Base-by-base conservation (phyloP, 2,888 invertebrate genomes). In the Folsomia candida region DNA sequence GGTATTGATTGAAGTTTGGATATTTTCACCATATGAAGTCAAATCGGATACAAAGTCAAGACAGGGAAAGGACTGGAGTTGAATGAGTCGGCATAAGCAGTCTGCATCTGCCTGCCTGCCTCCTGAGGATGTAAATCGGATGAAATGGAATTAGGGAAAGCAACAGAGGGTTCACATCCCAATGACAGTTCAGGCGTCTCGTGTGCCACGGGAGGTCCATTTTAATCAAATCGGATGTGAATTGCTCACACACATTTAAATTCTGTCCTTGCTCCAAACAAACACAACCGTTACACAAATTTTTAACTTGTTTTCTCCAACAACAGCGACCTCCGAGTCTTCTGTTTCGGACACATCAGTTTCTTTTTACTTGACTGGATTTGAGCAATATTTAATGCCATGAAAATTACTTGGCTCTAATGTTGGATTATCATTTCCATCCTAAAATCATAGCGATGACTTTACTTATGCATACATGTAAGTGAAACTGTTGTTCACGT, bases 201-300 rank as follows among this genome's bases (percentile, higher is more conserved):
- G n/a, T 54, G 54, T 6, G 54, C 28, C 28, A 61, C 61, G 68
- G 75, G 75, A 69, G 61, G 58, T 71, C 73, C 54, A 57, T 71
- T 76, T 76, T 76, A 76, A 76, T 76, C 73, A 76, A 76, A 73
- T 73, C 66, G 63, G 67, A 72, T 72, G 70, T 71, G 62, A 69
- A 70, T 70, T 69, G 67, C 68, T 70, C 70, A 70, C 74, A 74
- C 66, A 72, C 54, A 54, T 18, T 47, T 47, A 47, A 47, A 11
- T 47, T 47, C 47, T 9, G 47, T 18, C 9, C 47, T 47, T 47
- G 47, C 47, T 47, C 22, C 37, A 37, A 37, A 37, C 37, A 37
- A 14, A 37, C 4, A 37, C 37, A 37, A 37, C n/a, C n/a, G n/a
- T n/a, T n/a, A 37, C 37, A 37, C 37, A 37, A 37, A 9, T 37